These are phyloP conservation scores for Drosophila sulfurigaster DNA, from an alignment of 1,140 invertebrate species.

Conservation along the genomic window DNA sequence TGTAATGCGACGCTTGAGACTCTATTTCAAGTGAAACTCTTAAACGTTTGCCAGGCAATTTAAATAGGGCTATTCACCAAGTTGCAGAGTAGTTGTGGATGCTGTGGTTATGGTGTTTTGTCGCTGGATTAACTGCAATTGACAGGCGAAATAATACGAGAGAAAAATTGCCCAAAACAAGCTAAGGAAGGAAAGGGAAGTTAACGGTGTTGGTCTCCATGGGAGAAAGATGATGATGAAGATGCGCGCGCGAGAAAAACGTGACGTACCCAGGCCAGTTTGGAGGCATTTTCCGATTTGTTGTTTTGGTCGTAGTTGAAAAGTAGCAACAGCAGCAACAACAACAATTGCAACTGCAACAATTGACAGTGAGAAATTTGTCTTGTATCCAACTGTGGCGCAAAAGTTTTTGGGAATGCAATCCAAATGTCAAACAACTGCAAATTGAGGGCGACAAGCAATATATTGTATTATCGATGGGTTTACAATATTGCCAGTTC, in stretches of 20 bases:
- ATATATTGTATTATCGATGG: conserved; percentile 74
- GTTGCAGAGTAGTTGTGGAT: conserved; percentile 29
- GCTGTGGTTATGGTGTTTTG: conserved; percentile 20
- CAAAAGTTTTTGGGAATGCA: conserved; percentile 44
- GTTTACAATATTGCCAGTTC: conserved; percentile 73
- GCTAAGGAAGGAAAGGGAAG: conserved; percentile 2
- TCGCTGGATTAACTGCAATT: conserved; percentile 47
- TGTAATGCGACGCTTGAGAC: background rate
- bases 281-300: conserved; percentile 47
- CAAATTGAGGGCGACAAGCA: conserved; percentile 46
- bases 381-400: conserved; percentile 10
- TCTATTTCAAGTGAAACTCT: too few relatives aligned
- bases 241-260: conserved; percentile 77
- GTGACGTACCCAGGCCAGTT: conserved; percentile 63
- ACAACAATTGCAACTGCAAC: conserved; percentile 31
- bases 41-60: background rate
- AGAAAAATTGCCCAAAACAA: conserved; percentile 52
- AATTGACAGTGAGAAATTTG: conserved; percentile 74
- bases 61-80: conserved; percentile 21
- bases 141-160: conserved; percentile 60
- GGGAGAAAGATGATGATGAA: conserved; percentile 62
- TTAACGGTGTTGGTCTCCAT: conserved; percentile 6
- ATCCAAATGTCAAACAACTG: conserved; percentile 43
- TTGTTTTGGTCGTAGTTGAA: conserved; percentile 27
- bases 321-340: conserved; percentile 18